These are phyloP conservation scores for Mycalesis mineus DNA, from an alignment of 2,888 invertebrate genomes.

Conservation along the genomic window DNA sequence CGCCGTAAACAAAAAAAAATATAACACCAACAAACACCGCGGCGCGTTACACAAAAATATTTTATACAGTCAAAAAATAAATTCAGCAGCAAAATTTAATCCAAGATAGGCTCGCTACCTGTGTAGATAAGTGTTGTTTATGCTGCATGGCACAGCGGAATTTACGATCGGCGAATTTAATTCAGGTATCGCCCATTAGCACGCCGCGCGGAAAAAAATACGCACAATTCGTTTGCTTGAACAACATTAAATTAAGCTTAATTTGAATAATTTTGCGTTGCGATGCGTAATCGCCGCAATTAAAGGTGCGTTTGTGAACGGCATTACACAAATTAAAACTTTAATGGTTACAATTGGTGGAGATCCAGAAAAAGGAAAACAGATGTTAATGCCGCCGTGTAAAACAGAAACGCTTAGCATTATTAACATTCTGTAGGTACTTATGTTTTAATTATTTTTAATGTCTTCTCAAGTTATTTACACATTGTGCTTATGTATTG, in stretches of 20 bases:
- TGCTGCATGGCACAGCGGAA: constrained; percentile 51
- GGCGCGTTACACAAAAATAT: constrained; percentile 10
- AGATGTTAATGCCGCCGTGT: not conserved
- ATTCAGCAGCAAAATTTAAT: constrained; percentile 43
- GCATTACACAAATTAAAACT: constrained; percentile 36
- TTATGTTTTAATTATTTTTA: too few species aligned
- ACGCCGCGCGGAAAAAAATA: constrained; percentile 59
- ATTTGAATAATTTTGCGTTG: constrained; percentile 72
- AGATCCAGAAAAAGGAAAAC: not conserved
- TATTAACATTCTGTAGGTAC: too few species aligned
- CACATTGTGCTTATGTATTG: too few species aligned
- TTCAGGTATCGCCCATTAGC: constrained; percentile 63
- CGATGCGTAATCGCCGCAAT: constrained; percentile 66
- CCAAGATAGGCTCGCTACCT: constrained; percentile 51
- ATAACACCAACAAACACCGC: not conserved
- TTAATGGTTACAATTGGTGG: constrained; percentile 14
- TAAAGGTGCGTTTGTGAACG: constrained; percentile 52
- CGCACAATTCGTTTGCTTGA: constrained; percentile 60
- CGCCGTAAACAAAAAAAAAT: not conserved
- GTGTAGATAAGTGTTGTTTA: constrained; percentile 65
- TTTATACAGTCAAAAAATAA: constrained; percentile 27
- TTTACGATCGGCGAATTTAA: constrained; percentile 63
- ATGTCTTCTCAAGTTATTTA: too few species aligned
- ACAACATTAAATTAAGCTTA: constrained; percentile 66
- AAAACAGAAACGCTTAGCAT: not conserved